Base-by-base conservation (phyloP, 2,888 invertebrate genomes). In the Acronicta alni region DNA sequence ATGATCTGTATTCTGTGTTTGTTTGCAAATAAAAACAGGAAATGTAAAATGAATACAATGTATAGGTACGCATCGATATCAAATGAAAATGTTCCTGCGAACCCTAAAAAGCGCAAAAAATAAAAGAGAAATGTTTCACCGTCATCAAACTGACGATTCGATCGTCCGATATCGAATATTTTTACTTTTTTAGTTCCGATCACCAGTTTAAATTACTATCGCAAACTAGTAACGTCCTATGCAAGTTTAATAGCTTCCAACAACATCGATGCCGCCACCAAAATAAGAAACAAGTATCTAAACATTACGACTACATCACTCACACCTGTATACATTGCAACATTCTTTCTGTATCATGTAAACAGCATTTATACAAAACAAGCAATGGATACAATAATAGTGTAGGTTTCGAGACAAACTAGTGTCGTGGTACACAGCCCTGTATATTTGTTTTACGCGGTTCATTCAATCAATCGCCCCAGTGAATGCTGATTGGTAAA, bases 151-250 rank as follows among this genome's bases (percentile, higher is more conserved):
- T 69, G 62, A 61, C 59, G 60, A 65, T 72, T 59, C 67, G 63
- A 73, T 72, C 61, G 57, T 35, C 58, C 67, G 72, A 82, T 58
- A 67, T 67, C 55, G 55, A 73, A 68, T 57, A 72, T 77, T 81
- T 79, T 83, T 83, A 85, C 86, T 87, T 83, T 85, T 83, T 85
- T 80, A 78, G 68, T 83, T 83, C 79, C 80, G 70, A 80, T 79
- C 82, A 66, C 84, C 90, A 90, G 86, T 91, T 89, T 88, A 90
- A 89, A 91, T 91, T 89, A 89, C 88, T 86, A 82, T 79, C 81
- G 82, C 83, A 82, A 84, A 87, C 86, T 82, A 73, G 73, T 63
- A 68, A 68, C 79, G 57, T 59, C 75, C 83, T 81, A 84, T 87
- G 86, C 82, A 85, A 88, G 77, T 88, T 87, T 87, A 83, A 88